Evolutionary conservation across 1,140 invertebrate genomes (phyloP).

Genomic region (Idris sp.): DNA sequence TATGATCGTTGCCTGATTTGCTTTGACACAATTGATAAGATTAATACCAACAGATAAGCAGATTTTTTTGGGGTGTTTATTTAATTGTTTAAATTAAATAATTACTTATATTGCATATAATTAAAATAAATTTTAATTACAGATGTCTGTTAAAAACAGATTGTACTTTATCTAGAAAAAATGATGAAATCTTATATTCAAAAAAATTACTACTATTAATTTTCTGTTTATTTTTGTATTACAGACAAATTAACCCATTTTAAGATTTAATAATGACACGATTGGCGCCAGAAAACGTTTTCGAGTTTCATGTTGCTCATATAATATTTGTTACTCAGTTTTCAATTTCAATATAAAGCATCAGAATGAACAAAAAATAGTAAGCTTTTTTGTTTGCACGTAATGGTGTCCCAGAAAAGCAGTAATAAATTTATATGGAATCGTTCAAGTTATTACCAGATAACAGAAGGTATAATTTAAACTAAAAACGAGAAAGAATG

Average conservation of each 20-base stretch:
- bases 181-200: no score
- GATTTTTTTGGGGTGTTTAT: slow-evolving; percentile 1
- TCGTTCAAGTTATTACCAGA: slow-evolving; percentile 46
- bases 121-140: no score
- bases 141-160: no score
- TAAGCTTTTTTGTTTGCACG: slow-evolving; percentile 24
- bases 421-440: slow-evolving; percentile 56
- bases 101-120: no score
- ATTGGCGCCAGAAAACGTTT: slow-evolving; percentile 20
- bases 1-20: slow-evolving; percentile 30
- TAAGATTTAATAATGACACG: no score
- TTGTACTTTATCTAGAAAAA: no score
- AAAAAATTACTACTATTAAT: no score
- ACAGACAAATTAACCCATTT: no score
- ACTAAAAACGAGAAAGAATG: slow-evolving; percentile 2
- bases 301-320: slow-evolving; percentile 18
- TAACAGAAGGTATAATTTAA: slow-evolving; percentile 40
- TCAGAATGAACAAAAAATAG: slow-evolving; percentile 17
- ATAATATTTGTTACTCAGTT: slow-evolving; percentile 13
- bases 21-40: slow-evolving; percentile 43
- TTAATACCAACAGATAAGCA: slow-evolving; percentile 5
- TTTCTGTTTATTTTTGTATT: no score
- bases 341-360: slow-evolving; percentile 21
- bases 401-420: slow-evolving; percentile 36
- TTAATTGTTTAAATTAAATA: no score